phyloP scores from a whole-genome alignment of 1,140 invertebrate species.

The Steinernema feltiae region DNA sequence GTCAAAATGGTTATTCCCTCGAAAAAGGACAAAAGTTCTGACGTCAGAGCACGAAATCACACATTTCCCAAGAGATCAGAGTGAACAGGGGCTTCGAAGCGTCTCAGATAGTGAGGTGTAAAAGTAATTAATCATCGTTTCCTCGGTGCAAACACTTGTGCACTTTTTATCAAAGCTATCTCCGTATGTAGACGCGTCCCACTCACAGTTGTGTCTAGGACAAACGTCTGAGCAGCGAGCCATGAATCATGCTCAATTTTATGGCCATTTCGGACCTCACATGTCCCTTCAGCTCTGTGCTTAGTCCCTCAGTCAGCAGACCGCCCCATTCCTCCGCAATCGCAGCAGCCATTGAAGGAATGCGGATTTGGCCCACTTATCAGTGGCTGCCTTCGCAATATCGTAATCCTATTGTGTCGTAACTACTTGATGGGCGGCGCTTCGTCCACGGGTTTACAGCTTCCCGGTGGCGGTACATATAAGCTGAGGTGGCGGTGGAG shows the following conservation, averaged over 20 bases:
- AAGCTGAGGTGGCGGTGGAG: background rate
- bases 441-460: background rate
- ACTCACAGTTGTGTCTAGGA: too few species aligned
- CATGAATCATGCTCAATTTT: background rate
- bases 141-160: background rate
- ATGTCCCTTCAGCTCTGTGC: too few species aligned
- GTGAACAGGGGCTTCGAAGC: too few species aligned
- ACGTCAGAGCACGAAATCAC: too few species aligned
- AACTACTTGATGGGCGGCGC: background rate
- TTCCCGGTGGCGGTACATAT: constrained; percentile 4
- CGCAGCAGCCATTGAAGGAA: background rate
- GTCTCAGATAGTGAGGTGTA: background rate
- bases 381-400: background rate
- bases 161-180: constrained; percentile 1
- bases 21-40: too few species aligned
- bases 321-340: too few species aligned
- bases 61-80: too few species aligned
- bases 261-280: background rate
- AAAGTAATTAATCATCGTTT: constrained; percentile 12
- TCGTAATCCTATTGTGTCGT: constrained; percentile 14
- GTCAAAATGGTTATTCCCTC: too few species aligned
- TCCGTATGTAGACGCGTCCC: background rate
- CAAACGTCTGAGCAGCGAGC: too few species aligned
- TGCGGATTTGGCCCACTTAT: constrained; percentile 8
- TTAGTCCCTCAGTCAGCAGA: too few species aligned